Evolutionary conservation across 2,888 invertebrate genomes (phyloP), one percentile per base, ranked within the genome.

Genomic region (Panopea generosa): DNA sequence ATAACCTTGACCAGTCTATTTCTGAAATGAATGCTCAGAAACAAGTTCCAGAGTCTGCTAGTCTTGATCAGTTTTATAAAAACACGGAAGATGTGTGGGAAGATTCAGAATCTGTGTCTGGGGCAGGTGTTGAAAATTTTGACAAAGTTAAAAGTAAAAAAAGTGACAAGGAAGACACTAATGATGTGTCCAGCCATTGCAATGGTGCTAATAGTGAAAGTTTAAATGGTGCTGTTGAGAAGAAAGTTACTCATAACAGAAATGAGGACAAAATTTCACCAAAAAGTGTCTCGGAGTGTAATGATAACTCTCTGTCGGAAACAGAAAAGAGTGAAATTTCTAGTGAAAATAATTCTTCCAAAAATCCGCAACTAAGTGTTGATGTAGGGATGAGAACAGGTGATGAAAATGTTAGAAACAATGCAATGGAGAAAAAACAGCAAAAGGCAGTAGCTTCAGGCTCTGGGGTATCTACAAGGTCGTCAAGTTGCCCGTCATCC

Each of bases 41-140:
- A 33, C 4, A 7, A 33, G 33, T 33, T 4, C 11, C 33, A 11
- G 33, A 4, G 11, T 33, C 33, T 33, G 52, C 20, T 22, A 53
- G 27, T 16, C 24, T 63, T 24, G 40, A 53, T 27, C 33, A 43
- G 43, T 63, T 63, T 29, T 63, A 63, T 63, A 52, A 63, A 26
- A 20, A n/a, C 4, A 63, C 63, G 11, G 53, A 26, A 27, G 63
- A 63, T 63, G 55, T 45, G 20, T 63, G 63, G 63, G n/a, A n/a
- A n/a, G 55, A 63, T 26, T 20, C 45, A 18, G 45, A 45, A 45
- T 16, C n/a, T 6, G 45, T 18, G 20, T 45, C 45, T 9, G 45
- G 16, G 6, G 16, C 11, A 11, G 33, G 4, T 33, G 11, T 4
- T 33, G 33, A 33, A n/a, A n/a, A n/a, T 33, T 11, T 11, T 33